Evolutionary conservation across 1,140 invertebrate species (phyloP), one percentile per base, ranked within the genome.

Genomic region (Trichonephila inaurata): DNA sequence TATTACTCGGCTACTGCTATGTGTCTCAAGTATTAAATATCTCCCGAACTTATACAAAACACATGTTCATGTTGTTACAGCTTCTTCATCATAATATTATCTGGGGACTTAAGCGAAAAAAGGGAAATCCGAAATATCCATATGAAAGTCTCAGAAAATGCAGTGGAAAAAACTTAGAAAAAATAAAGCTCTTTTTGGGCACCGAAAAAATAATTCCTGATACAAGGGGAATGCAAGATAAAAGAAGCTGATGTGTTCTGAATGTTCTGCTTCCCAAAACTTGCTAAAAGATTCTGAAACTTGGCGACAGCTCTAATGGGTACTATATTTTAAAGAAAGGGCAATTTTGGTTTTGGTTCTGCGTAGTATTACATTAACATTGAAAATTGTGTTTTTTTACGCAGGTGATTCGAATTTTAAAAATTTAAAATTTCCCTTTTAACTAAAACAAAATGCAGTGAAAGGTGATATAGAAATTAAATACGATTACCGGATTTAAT

Each of bases 21-120:
- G 72, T 77, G 72, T 77, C 72, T 77, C 28, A 19, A 33, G 72
- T 19, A 77, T 77, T 40, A 40, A 40, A 77, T 77, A 77, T 77
- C 72, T 19, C 16, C 72, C 72, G 28, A 77, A 40, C 28, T 77
- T 77, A 77, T 40, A 77, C 18, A 77, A 77, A 77, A 77, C 72
- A 77, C 72, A 77, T 77, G 72, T 77, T 77, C 72, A 0, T 40
- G 33, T 28, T 77, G 4, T 28, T 19, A 77, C 28, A 40, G 72
- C 72, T 77, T 77, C 72, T 77, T 77, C 72, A 77, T 77, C 72
- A 77, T 77, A 77, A 77, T 77, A 77, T 77, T 77, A 77, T 77
- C 72, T 18, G 18, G 33, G 16, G 6, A 12, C 28, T 77, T 40
- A 33, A 40, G 18, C 28, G 28, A 33, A 77, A 69, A 77, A 69